Base-by-base conservation (phyloP, 64 coral and sea anemone genomes). In the Orbicella faveolata region DNA sequence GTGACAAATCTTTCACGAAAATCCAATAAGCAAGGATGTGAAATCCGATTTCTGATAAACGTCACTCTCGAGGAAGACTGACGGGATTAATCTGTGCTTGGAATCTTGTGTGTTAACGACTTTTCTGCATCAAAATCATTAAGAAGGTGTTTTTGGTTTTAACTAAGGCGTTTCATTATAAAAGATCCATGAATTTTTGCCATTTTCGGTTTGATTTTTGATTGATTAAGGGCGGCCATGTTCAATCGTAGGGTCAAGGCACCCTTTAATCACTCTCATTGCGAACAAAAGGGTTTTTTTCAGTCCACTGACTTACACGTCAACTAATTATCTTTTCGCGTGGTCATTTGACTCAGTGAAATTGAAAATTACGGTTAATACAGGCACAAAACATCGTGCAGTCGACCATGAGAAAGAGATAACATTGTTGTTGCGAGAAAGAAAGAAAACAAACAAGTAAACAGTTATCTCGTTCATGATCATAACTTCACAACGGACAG, bases 271-370 rank as follows among this genome's bases (percentile, higher is more conserved):
- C 44, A 23, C 59, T 65, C 81, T 34, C 37, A 9, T 63, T 39
- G 34, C 36, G 12, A 68, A 44, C 81, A 84, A 83, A 84, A 84
- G 36, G 34, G 1, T 11, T 70, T 69, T 84, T 69, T 66, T 25
- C 61, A 62, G 19, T 84, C 30, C 34, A 67, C 37, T 84, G 61
- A 84, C 41, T 66, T 67, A 84, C 23, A 79, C 4, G 36, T 84
- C 63, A n/a, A 23, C 5, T 67, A 66, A 68, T 84, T 67, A 84
- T 68, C 81, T 84, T 44, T 66, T 84, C 18, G 21, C 81, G 61
- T 69, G 81, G 8, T 69, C 23, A 44, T 57, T 13, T n/a, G 48
- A 33, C n/a, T 23, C 21, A 26, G 20, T 11, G 25, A 70, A 79
- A 79, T 51, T 55, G 77, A 79, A 79, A 79, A 79, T 52, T 57